Evolutionary conservation across 2,797 vertebrate genomes (phyloP), one percentile per base, ranked within the genome.

Genomic region (Mormyrus proboscirostris): DNA sequence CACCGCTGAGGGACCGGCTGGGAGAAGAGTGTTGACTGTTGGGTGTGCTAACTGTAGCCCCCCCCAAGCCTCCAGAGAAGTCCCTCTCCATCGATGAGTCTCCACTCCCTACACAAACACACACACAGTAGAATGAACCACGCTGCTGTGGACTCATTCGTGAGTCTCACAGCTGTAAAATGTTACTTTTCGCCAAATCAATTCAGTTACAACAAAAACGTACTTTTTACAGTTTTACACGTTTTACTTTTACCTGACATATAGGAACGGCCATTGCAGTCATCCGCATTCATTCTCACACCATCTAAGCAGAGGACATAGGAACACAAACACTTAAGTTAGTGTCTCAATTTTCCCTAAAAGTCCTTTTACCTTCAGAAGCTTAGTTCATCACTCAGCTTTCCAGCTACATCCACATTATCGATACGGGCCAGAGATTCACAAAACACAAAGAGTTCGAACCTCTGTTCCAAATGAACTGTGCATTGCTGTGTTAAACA

Each of bases 1-100:
- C 88, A 99, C 98, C 97, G 91, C 97, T 98, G 91, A 97, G 95
- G 4, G 97, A 98, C 90, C 96, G 96, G 92, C 95, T 97, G 1
- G 97, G 97, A 55, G 98, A 98, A 53, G 98, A 97, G 92, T 97
- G 97, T 92, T 97, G 97, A 95, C 97, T 98, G 94, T 97, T 98
- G 90, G 97, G 97, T 79, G 97, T 98, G 95, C 96, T 97, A 88
- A 96, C 96, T 3, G 96, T 94, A 90, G 96, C 96, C 89, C 96
- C 96, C 93, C 96, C 97, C 91, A 96, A 89, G 88, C 95, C 93
- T 0, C 96, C 95, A 82, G 97, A 97, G 95, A 97, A 97, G 90
- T 98, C 97, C 95, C 97, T 97, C 92, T 99, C 98, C 92, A 95
- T 95, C 91, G 97, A 97, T 76, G 97, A 97, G 94, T 98, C 97